Percentiles rank a stretch among this genome's conserved stretches.
These are phyloP conservation scores for Henicopernis longicauda DNA, from an alignment of 2,113 vertebrate genomes.

Conservation along the genomic window DNA sequence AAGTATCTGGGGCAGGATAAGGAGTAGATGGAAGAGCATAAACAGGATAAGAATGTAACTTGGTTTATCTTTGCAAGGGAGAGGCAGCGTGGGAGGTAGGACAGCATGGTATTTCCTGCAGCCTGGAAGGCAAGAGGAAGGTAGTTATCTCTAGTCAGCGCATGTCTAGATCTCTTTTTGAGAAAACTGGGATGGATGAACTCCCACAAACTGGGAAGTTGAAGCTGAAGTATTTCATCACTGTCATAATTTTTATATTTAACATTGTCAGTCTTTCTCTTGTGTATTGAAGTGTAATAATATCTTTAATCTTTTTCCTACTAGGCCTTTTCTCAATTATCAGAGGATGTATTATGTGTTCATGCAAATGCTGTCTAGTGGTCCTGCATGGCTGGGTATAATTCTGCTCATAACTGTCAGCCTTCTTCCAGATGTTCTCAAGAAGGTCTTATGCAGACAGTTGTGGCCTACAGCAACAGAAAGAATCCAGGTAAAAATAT, in stretches of 20 bases:
- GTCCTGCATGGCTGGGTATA: conserved; percentile 94
- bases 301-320: background rate
- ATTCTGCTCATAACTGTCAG: conserved; percentile 87
- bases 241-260: background rate
- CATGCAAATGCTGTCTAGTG: conserved; percentile 95
- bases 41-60: background rate
- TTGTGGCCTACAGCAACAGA: conserved; percentile 94
- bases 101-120: background rate
- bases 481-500: conserved; percentile 84
- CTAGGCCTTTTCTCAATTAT: conserved; percentile 97
- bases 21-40: background rate
- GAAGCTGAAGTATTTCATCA: background rate
- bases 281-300: background rate
- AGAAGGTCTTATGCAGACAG: conserved; percentile 88
- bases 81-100: background rate
- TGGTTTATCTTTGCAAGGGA: background rate
- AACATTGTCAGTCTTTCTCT: background rate
- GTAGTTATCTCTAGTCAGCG: background rate
- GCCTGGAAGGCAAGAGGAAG: background rate
- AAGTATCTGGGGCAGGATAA: background rate
- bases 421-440: conserved; percentile 92
- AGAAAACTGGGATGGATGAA: background rate
- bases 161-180: background rate
- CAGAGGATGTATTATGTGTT: conserved; percentile 99
- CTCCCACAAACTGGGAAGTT: background rate